Base-by-base conservation (phyloP, 2,797 vertebrate species). In the Protonibea diacanthus region DNA sequence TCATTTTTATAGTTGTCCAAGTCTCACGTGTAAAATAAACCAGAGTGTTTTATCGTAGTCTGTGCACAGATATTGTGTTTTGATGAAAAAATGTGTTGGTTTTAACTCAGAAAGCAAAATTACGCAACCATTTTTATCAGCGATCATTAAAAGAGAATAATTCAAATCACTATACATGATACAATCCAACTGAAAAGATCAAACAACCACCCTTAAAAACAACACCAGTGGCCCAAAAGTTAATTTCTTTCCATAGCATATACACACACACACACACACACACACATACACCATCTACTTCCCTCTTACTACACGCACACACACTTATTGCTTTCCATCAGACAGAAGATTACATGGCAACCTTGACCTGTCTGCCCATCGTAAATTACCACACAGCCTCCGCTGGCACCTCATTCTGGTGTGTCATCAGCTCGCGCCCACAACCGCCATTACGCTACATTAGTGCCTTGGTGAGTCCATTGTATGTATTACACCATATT, bases 361-460 rank as follows among this genome's bases (percentile, higher is more conserved):
- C 93, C 91, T 93, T 94, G 91, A 93, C 92, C 91, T 13, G 76
- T 76, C 82, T 83, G 84, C 75, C 78, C 73, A 44, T 81, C 69
- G 45, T 91, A 90, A 93, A 93, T 91, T 83, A 89, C 80, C 75
- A 70, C 78, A 59, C 81, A 74, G 85, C 58, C 81, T 76, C 74
- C 47, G 40, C 86, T 85, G 76, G 75, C 87, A 90, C 60, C 81
- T 86, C 87, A 71, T 87, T 81, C 77, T 84, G 60, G 40, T 82
- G 80, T 82, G 23, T 92, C 83, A 76, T 88, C 87, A 84, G 76
- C 83, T 66, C 27, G 33, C 66, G 55, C 83, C 65, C 78, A 64
- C 80, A 73, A 29, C 68, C 49, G 2, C 83, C 77, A 83, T 74
- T 53, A 59, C 44, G 76, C 84, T 77, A 74, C 59, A 74, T 79